A percentile compares a stretch with the other conserved stretches of the same genome.
Evolutionary conservation across 2,888 invertebrate species (phyloP).

Genomic region (Prosapia bicincta): DNA sequence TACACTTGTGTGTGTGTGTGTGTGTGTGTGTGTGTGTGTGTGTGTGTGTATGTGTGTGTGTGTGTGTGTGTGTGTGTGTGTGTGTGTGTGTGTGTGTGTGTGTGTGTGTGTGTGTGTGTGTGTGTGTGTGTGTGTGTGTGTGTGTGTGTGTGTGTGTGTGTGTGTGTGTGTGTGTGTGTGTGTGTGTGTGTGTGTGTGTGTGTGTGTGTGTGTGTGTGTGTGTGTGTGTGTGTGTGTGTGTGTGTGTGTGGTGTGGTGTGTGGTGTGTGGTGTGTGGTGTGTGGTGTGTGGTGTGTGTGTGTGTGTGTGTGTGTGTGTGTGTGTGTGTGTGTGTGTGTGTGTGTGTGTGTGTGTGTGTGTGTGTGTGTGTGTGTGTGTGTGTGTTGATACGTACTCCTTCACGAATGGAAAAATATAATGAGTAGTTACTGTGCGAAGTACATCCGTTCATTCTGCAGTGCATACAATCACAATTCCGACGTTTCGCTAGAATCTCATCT

Average conservation of each 20-base stretch:
- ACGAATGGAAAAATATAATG: too few species aligned
- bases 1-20: too few species aligned
- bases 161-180: neutral
- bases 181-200: constrained; percentile 1
- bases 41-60: too few species aligned
- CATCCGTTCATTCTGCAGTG: too few species aligned
- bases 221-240: neutral
- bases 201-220: neutral
- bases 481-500: too few species aligned
- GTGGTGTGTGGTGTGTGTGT: neutral
- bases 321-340: neutral
- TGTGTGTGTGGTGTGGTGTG: too few species aligned
- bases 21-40: too few species aligned
- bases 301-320: constrained; percentile 6
- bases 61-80: too few species aligned
- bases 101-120: neutral
- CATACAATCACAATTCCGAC: too few species aligned
- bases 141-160: neutral
- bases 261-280: neutral
- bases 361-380: neutral
- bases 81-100: too few species aligned
- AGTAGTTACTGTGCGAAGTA: too few species aligned
- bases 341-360: constrained; percentile 8
- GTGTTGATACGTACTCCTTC: too few species aligned
- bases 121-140: neutral